Percentiles rank a stretch among this genome's conserved stretches.
These are phyloP conservation scores for Pyrgilauda ruficollis DNA, from an alignment of 2,113 vertebrate genomes.

Conservation along the genomic window DNA sequence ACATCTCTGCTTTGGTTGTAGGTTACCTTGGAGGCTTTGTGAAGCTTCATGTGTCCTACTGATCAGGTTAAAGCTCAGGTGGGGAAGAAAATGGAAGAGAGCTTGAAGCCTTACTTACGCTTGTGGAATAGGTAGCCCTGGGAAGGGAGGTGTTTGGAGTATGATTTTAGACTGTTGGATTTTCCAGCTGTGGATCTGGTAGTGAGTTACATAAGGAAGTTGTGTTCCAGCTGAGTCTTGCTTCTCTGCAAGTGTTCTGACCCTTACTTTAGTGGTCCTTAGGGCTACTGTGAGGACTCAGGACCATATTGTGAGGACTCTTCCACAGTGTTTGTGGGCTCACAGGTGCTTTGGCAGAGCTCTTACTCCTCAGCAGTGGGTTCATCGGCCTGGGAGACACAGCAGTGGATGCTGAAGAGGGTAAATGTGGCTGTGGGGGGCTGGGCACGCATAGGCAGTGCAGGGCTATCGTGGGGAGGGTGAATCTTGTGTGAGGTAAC, in stretches of 20 bases:
- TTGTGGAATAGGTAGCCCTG: neutral
- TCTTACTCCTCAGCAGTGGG: accelerated
- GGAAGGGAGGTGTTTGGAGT: neutral
- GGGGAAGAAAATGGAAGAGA: neutral
- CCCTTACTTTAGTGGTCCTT: accelerated
- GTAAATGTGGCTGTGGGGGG: neutral
- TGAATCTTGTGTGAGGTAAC: too few species aligned
- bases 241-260: accelerated
- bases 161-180: neutral
- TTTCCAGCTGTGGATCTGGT: neutral
- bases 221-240: neutral
- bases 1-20: neutral
- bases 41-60: neutral
- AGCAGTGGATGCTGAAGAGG: accelerated
- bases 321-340: neutral
- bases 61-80: neutral
- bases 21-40: neutral
- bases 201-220: neutral
- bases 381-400: accelerated
- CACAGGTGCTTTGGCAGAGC: neutral
- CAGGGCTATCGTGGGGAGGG: neutral
- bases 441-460: accelerated
- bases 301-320: accelerated
- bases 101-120: neutral
- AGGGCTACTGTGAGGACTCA: too few species aligned